These are phyloP conservation scores for Lagocephalus sceleratus DNA, from an alignment of 2,797 vertebrate genomes.

Conservation along the genomic window DNA sequence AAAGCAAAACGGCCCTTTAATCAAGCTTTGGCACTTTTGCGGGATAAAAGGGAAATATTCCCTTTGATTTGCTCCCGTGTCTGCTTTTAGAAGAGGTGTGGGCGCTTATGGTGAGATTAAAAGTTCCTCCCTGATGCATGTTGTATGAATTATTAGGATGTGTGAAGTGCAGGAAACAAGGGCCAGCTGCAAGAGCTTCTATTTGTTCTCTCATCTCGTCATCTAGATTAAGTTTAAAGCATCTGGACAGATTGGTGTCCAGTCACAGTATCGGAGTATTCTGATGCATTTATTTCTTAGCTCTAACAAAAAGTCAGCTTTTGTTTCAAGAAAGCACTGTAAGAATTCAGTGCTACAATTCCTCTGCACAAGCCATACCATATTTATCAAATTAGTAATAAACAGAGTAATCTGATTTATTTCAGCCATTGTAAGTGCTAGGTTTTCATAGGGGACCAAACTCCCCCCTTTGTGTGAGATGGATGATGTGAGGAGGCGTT, in stretches of 20 bases:
- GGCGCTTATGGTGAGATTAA: conserved; percentile 57
- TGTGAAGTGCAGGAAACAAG: conserved; percentile 59
- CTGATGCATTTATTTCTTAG: background rate
- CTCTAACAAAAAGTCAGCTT: background rate
- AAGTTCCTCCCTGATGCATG: conserved; percentile 40
- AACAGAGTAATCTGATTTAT: too few relatives aligned
- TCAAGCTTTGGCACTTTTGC: conserved; percentile 64
- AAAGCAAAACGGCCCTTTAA: conserved; percentile 74
- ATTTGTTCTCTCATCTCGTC: conserved; percentile 38
- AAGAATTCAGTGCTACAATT: too few relatives aligned
- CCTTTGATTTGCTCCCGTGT: conserved; percentile 68
- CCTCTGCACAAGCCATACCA: too few relatives aligned
- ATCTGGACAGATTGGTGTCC: conserved; percentile 31
- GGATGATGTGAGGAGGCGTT: too few relatives aligned
- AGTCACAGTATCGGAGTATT: background rate
- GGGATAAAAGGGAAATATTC: conserved; percentile 63
- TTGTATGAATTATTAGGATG: conserved; percentile 41
- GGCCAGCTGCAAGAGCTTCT: conserved; percentile 39
- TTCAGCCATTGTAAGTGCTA: too few relatives aligned
- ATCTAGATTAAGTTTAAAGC: conserved; percentile 26
- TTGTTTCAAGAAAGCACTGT: background rate
- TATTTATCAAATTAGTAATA: too few relatives aligned
- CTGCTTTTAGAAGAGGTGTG: conserved; percentile 56
- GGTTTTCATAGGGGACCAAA: too few relatives aligned
- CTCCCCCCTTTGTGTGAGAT: too few relatives aligned